These are phyloP conservation scores for Mugil cephalus DNA, from an alignment of 2,113 vertebrate species.

Conservation along the genomic window DNA sequence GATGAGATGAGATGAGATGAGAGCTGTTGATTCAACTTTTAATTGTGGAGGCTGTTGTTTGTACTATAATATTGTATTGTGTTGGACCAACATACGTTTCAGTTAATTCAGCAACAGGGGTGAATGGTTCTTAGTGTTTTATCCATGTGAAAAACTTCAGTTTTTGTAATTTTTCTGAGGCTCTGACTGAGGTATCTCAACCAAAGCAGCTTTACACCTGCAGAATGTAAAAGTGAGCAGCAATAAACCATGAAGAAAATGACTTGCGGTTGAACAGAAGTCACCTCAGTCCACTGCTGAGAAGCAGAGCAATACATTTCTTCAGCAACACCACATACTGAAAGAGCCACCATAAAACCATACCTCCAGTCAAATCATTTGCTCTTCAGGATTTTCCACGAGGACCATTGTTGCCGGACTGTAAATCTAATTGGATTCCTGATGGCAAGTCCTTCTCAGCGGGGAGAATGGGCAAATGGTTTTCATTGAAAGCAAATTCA, in stretches of 20 bases:
- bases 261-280: slow-evolving; percentile 12
- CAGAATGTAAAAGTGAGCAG: slow-evolving; percentile 1
- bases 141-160: too few species aligned
- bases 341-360: slow-evolving; percentile 12
- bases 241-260: slow-evolving; percentile 25
- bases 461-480: slow-evolving; percentile 23
- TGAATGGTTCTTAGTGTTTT: too few species aligned
- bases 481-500: slow-evolving; percentile 44
- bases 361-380: slow-evolving; percentile 11
- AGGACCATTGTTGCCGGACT: slow-evolving; percentile 29
- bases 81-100: too few species aligned
- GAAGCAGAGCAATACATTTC: slow-evolving; percentile 2
- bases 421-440: slow-evolving; percentile 62
- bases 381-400: slow-evolving; percentile 24
- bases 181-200: slow-evolving; percentile 8
- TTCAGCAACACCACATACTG: slow-evolving; percentile 25
- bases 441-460: slow-evolving; percentile 35
- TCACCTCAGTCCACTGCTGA: slow-evolving; percentile 13
- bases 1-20: too few species aligned
- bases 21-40: too few species aligned
- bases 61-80: too few species aligned
- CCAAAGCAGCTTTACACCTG: slow-evolving; percentile 27
- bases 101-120: too few species aligned
- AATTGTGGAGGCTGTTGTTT: too few species aligned
- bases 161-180: too few species aligned